phyloP scores from a whole-genome alignment of 92 coral and sea anemone genomes.

The Nematostella vectensis region DNA sequence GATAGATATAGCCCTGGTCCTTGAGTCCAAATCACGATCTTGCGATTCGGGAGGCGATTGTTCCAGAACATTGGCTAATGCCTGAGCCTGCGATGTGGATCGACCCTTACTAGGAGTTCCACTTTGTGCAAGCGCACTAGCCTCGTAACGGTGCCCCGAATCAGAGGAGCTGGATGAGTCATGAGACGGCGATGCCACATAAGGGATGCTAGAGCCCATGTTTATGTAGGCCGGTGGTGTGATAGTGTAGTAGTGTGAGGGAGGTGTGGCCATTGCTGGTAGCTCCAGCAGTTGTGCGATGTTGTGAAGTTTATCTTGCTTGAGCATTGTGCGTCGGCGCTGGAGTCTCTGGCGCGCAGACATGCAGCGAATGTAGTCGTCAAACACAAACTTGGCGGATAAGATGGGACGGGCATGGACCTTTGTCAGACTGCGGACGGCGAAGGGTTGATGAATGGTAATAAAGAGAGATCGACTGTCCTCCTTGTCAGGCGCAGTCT shows the following conservation, averaged over 20 bases:
- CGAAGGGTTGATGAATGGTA: constrained; percentile 94
- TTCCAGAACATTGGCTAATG: constrained; percentile 84
- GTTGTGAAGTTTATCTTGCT: constrained; percentile 89
- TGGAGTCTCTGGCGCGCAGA: constrained; percentile 96
- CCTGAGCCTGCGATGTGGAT: constrained; percentile 88
- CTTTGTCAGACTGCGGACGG: constrained; percentile 78
- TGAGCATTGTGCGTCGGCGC: constrained; percentile 78
- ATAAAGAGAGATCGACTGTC: constrained; percentile 98
- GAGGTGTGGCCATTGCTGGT: constrained; percentile 94
- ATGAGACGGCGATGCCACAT: constrained; percentile 35
- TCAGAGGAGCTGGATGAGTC: constrained; percentile 7
- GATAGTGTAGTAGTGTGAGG: constrained; percentile 79
- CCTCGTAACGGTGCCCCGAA: constrained; percentile 8
- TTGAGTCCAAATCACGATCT: constrained; percentile 9
- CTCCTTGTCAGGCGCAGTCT: constrained; percentile 91
- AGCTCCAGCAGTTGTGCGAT: constrained; percentile 94
- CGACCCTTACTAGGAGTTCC: constrained; percentile 64
- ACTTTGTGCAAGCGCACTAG: constrained; percentile 73
- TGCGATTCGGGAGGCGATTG: constrained; percentile 57
- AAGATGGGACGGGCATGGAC: constrained; percentile 87
- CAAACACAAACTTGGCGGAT: constrained; percentile 94
- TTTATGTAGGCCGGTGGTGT: constrained; percentile 87
- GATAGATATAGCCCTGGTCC: constrained; percentile 39
- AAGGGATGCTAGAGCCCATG: constrained; percentile 51
- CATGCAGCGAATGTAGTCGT: constrained; percentile 99